phyloP scores from a whole-genome alignment of 2,113 vertebrate genomes.

The Serinus canaria region DNA sequence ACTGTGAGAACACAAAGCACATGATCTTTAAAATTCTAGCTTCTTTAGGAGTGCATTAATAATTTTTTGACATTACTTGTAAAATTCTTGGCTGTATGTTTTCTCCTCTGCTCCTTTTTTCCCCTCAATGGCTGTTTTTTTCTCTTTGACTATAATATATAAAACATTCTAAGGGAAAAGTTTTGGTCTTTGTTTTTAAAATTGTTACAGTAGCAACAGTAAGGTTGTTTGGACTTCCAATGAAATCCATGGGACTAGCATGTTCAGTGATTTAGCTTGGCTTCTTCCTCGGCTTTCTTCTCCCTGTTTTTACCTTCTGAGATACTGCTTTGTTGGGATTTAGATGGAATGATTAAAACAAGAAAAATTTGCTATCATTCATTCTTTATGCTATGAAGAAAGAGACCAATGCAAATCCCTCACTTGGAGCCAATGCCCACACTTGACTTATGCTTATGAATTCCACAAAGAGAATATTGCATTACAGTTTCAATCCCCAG shows the following conservation, averaged over 20 bases:
- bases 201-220: background rate
- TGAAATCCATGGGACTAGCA: background rate
- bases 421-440: constrained; percentile 2
- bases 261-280: background rate
- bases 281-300: background rate
- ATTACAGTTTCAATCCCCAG: constrained; percentile 60
- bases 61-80: background rate
- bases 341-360: background rate
- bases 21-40: background rate
- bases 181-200: background rate
- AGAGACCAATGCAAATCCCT: constrained; percentile 16
- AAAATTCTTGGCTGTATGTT: background rate
- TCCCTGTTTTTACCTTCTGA: background rate
- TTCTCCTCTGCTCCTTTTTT: background rate
- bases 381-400: background rate
- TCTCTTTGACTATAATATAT: background rate
- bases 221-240: background rate
- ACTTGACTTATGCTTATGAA: constrained; percentile 60
- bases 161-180: background rate
- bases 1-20: background rate
- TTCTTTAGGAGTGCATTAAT: background rate
- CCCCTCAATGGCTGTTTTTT: background rate
- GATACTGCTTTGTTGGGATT: background rate
- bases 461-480: constrained; percentile 66
- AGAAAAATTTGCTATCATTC: background rate